phyloP scores from a whole-genome alignment of 2,888 invertebrate genomes.

The Idaea biselata region DNA sequence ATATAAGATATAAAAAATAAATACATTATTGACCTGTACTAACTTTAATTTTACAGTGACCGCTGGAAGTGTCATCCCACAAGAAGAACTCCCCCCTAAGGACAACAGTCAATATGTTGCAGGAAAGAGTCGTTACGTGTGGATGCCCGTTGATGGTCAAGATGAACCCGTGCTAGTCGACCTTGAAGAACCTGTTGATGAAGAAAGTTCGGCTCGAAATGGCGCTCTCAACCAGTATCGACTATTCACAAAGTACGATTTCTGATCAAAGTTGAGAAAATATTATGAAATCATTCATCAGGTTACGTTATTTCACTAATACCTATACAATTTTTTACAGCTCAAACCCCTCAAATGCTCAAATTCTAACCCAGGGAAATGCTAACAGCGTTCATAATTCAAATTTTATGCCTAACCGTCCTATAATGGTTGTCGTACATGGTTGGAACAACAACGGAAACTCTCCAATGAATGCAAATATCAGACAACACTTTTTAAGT shows the following conservation, averaged over 20 bases:
- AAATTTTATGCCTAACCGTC: slow-evolving; percentile 43
- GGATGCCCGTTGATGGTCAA: slow-evolving; percentile 64
- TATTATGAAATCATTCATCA: not conserved
- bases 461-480: slow-evolving; percentile 43
- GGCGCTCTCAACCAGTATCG: slow-evolving; percentile 59
- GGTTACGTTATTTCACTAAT: not conserved
- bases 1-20: too few species aligned
- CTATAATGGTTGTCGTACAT: slow-evolving; percentile 54
- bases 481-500: slow-evolving; percentile 52
- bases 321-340: slow-evolving; percentile 31
- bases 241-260: slow-evolving; percentile 47
- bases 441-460: slow-evolving; percentile 60
- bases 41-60: not conserved
- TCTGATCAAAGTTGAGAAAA: not conserved
- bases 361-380: slow-evolving; percentile 48
- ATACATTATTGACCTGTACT: too few species aligned
- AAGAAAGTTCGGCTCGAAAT: slow-evolving; percentile 40
- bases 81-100: slow-evolving; percentile 37
- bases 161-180: slow-evolving; percentile 59
- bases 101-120: slow-evolving; percentile 70
- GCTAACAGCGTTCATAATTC: slow-evolving; percentile 44
- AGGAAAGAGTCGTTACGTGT: slow-evolving; percentile 65
- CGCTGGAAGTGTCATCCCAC: not conserved
- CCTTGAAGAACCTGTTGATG: slow-evolving; percentile 45
- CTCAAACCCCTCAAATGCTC: slow-evolving; percentile 38